A percentile compares a stretch with the other conserved stretches of the same genome.
These are phyloP conservation scores for Microctenopoma steveboyesi DNA, from an alignment of 2,797 vertebrate species.

Conservation along the genomic window DNA sequence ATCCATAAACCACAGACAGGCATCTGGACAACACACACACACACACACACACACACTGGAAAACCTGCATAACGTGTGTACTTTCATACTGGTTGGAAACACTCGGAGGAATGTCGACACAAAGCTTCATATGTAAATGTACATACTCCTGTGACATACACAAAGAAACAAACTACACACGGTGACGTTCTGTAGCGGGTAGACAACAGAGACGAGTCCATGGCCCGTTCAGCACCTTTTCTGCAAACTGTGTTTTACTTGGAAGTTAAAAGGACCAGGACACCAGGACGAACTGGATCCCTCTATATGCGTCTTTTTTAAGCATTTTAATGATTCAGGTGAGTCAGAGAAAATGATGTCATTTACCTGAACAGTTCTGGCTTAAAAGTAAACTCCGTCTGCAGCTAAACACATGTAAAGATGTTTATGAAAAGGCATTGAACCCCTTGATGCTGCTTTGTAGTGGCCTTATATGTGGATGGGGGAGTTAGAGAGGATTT, in stretches of 20 bases:
- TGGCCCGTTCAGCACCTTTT: neutral
- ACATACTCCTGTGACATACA: neutral
- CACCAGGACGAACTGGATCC: too few relatives aligned
- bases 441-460: too few relatives aligned
- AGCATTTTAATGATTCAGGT: neutral
- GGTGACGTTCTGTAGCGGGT: conserved; percentile 7
- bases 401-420: too few relatives aligned
- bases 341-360: neutral
- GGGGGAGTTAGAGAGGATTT: neutral
- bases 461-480: neutral
- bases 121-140: conserved; percentile 17
- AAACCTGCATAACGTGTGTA: conserved; percentile 12
- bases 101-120: neutral
- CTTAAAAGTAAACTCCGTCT: too few relatives aligned
- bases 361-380: too few relatives aligned
- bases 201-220: neutral
- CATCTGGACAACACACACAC: conserved; percentile 53
- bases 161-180: conserved; percentile 18
- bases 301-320: neutral
- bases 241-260: neutral
- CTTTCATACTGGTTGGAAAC: neutral
- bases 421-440: too few relatives aligned
- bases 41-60: conserved; percentile 21
- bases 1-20: conserved; percentile 75
- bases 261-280: too few relatives aligned